Evolutionary conservation across 2,888 invertebrate species (phyloP).

Genomic region (Candidula unifasciata): DNA sequence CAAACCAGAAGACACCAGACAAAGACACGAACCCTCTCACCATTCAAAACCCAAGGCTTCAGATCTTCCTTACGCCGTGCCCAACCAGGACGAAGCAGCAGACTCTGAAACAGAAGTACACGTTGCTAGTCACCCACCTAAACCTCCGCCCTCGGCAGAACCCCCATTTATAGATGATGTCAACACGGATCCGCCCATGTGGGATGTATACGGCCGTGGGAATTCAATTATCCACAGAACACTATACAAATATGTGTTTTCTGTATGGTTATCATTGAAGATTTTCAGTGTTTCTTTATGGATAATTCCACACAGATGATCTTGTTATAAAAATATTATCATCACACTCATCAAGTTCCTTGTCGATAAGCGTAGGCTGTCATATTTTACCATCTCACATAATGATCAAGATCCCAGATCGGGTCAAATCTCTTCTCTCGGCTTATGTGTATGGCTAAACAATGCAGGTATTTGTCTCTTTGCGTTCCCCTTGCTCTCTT

Average conservation of each 20-base stretch:
- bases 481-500: too few relatives aligned
- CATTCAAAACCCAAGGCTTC: background rate
- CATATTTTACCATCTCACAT: too few relatives aligned
- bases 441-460: too few relatives aligned
- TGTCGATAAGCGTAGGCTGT: too few relatives aligned
- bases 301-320: constrained; percentile 2
- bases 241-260: background rate
- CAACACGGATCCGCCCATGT: constrained; percentile 30
- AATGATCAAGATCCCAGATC: too few relatives aligned
- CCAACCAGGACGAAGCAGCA: constrained; percentile 26
- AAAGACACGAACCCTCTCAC: background rate
- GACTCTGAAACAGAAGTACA: constrained; percentile 5
- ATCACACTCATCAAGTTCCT: too few relatives aligned
- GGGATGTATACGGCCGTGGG: constrained; percentile 22
- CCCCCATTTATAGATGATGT: constrained; percentile 31
- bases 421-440: too few relatives aligned
- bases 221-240: background rate
- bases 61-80: constrained; percentile 14
- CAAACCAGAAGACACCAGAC: constrained; percentile 31
- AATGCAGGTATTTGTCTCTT: too few relatives aligned
- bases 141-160: background rate
- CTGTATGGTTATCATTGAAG: background rate
- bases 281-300: background rate
- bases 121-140: constrained; percentile 17
- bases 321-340: too few relatives aligned